Percentiles rank a stretch among this genome's conserved stretches.
phyloP scores from a whole-genome alignment of 1,140 invertebrate genomes.

The Andricus grossulariae region DNA sequence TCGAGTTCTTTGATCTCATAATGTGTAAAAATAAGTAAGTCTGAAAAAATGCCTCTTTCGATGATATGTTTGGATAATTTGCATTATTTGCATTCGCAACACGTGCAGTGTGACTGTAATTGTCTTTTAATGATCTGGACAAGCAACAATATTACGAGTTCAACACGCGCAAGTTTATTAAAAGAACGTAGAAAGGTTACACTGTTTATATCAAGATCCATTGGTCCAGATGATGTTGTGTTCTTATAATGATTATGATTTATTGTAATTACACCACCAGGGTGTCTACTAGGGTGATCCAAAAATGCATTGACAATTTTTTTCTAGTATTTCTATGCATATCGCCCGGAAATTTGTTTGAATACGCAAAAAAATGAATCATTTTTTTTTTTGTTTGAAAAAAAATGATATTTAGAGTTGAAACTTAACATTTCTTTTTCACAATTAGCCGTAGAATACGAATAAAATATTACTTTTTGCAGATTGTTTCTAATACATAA shows the following conservation, averaged over 20 bases:
- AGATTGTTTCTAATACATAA: too few relatives aligned
- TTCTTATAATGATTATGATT: neutral
- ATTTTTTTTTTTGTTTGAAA: too few relatives aligned
- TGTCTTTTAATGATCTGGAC: slow-evolving; percentile 6
- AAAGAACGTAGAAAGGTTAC: neutral
- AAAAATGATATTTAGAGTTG: too few relatives aligned
- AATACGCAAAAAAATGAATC: too few relatives aligned
- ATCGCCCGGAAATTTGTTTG: too few relatives aligned
- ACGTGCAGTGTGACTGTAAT: slow-evolving; percentile 6
- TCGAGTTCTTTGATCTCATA: slow-evolving; percentile 9
- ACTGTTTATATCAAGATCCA: neutral
- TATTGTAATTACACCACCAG: neutral
- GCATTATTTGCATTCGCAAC: slow-evolving; percentile 1
- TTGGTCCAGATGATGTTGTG: slow-evolving; percentile 11
- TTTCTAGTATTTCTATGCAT: too few relatives aligned
- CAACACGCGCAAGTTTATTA: slow-evolving; percentile 1
- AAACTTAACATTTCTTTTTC: too few relatives aligned
- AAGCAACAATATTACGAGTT: neutral
- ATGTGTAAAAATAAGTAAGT: neutral
- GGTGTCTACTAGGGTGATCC: too few relatives aligned
- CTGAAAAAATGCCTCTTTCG: slow-evolving; percentile 7
- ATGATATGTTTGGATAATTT: slow-evolving; percentile 17
- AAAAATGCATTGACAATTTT: too few relatives aligned
- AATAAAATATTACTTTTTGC: too few relatives aligned
- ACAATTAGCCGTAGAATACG: too few relatives aligned